A percentile compares a stretch with the other conserved stretches of the same genome.
These are phyloP conservation scores for Cliona cf. orientalis DNA, from an alignment of 37 sponge, comb jelly and placozoan species.

Conservation along the genomic window DNA sequence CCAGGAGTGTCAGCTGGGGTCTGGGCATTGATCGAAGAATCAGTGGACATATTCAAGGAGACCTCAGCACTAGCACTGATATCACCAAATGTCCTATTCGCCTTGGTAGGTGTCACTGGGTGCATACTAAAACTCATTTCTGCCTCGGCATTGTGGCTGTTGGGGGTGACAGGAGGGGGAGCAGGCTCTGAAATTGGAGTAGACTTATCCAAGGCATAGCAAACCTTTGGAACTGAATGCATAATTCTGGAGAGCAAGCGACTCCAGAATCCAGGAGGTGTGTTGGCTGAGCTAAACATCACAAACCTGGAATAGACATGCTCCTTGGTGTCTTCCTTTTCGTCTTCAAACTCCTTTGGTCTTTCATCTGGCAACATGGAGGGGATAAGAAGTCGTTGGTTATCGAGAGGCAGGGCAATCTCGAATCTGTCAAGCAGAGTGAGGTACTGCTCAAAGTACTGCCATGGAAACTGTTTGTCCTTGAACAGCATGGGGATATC, in stretches of 20 bases:
- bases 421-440: constrained; percentile 88
- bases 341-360: constrained; percentile 28
- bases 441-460: constrained; percentile 82
- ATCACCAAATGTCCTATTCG: too few relatives aligned
- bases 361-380: constrained; percentile 77
- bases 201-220: constrained; percentile 42
- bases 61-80: too few relatives aligned
- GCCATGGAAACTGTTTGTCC: constrained; percentile 76
- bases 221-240: constrained; percentile 52
- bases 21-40: too few relatives aligned
- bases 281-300: constrained; percentile 34
- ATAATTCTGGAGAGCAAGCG: constrained; percentile 83
- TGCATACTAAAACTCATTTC: neutral
- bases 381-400: constrained; percentile 79
- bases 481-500: constrained; percentile 68
- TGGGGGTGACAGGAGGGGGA: too few relatives aligned
- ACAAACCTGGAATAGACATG: constrained; percentile 55
- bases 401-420: constrained; percentile 86
- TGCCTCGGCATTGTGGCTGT: too few relatives aligned
- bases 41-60: too few relatives aligned
- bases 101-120: too few relatives aligned
- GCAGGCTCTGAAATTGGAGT: too few relatives aligned
- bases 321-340: neutral
- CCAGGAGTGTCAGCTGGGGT: too few relatives aligned
- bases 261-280: constrained; percentile 93